Conservation (phyloP, 2,888 invertebrate genomes). For the Hyposoter dolosus region DNA sequence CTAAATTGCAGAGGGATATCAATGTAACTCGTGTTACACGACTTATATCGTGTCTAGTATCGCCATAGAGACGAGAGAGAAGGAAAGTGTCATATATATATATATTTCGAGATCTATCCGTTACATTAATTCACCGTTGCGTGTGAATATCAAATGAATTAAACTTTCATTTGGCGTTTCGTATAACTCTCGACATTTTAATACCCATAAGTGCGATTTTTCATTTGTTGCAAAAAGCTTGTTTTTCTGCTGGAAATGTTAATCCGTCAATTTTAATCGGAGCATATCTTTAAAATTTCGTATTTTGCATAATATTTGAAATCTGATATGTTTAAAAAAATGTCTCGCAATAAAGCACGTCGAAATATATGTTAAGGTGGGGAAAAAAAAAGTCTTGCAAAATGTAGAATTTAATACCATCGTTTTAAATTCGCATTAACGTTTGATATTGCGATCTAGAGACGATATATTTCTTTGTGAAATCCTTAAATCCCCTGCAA, state of each 20-base stretch:
- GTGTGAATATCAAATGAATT: conserved; percentile 67
- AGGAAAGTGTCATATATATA: conserved; percentile 12
- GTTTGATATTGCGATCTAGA: conserved; percentile 8
- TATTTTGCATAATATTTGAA: not conserved
- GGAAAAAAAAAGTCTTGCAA: not conserved
- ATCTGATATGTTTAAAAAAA: not conserved
- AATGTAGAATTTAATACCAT: not conserved
- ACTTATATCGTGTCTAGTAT: conserved; percentile 39
- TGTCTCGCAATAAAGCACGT: not conserved
- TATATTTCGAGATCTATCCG: conserved; percentile 28
- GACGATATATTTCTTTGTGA: conserved; percentile 21
- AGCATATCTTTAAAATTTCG: not conserved
- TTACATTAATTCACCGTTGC: conserved; percentile 65
- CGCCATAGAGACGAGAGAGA: conserved; percentile 19
- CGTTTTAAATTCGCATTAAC: conserved; percentile 27
- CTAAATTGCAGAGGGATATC: conserved; percentile 64
- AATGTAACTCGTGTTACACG: conserved; percentile 45
- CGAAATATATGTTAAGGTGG: not conserved
- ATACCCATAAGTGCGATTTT: not conserved
- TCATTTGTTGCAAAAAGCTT: not conserved
- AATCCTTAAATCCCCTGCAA: conserved; percentile 52
- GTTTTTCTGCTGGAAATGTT: not conserved
- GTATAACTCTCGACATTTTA: conserved; percentile 31
- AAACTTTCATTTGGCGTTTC: conserved; percentile 52
- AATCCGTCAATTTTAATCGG: not conserved